A percentile compares a stretch with the other conserved stretches of the same genome.
Evolutionary conservation across 2,888 invertebrate genomes (phyloP).

Genomic region (Acheta domesticus): DNA sequence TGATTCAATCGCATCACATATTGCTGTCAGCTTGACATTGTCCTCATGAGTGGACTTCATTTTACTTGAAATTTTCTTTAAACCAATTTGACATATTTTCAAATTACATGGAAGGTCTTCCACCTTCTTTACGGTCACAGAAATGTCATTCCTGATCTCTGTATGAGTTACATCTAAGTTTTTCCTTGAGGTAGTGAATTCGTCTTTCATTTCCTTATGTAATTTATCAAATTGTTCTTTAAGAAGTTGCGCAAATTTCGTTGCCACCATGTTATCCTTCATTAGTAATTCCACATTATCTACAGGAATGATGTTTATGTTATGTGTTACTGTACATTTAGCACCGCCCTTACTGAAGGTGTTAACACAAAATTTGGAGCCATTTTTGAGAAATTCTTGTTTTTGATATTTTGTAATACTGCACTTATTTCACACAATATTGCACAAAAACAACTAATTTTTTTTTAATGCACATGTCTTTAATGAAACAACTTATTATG

Average conservation of each 20-base stretch:
- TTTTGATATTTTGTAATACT: too few species aligned
- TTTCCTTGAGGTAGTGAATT: background rate
- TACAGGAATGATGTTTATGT: too few species aligned
- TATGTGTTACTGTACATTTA: too few species aligned
- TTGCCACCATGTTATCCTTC: background rate
- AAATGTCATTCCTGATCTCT: background rate
- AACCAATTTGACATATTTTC: background rate
- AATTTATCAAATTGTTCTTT: background rate
- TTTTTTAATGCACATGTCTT: too few species aligned
- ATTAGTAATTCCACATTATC: too few species aligned
- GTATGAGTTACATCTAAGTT: background rate
- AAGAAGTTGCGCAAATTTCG: background rate
- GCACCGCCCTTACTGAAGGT: too few species aligned
- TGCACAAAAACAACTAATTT: too few species aligned
- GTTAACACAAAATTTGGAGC: too few species aligned
- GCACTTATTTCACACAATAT: too few species aligned
- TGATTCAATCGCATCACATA: background rate
- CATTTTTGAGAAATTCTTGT: too few species aligned
- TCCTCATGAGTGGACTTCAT: background rate
- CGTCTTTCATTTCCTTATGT: background rate
- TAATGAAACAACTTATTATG: too few species aligned
- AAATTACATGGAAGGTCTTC: background rate
- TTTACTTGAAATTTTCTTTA: background rate
- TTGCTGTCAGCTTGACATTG: background rate
- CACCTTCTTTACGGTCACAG: background rate